phyloP scores from a whole-genome alignment of 2,888 invertebrate species.

The Stenodera caucasica region DNA sequence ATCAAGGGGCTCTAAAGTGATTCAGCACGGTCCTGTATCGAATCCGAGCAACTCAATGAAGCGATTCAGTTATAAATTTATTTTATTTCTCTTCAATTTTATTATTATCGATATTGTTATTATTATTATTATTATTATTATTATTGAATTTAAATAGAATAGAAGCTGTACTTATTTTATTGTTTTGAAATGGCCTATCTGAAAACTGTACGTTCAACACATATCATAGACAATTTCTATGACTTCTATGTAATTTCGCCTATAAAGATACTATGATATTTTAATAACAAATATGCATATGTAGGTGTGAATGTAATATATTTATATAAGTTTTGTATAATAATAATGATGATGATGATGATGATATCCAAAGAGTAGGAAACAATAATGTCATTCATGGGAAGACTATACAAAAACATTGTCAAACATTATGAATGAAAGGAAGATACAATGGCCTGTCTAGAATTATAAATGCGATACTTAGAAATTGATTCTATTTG shows the following conservation, averaged over 20 bases:
- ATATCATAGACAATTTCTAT: constrained; percentile 4
- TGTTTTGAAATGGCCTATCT: neutral
- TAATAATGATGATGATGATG: neutral
- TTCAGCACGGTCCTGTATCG: too few relatives aligned
- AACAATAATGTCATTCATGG: constrained; percentile 46
- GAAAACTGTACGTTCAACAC: neutral
- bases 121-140: neutral
- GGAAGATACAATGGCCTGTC: constrained; percentile 51
- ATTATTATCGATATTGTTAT: neutral
- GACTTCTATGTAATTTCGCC: neutral
- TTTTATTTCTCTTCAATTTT: neutral
- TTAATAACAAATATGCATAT: neutral
- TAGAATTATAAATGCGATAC: constrained; percentile 50
- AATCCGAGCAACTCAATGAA: neutral
- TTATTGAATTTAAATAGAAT: constrained; percentile 3
- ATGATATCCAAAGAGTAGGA: constrained; percentile 27
- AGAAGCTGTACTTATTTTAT: neutral
- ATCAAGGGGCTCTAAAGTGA: too few relatives aligned
- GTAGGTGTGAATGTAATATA: neutral
- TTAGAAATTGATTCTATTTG: constrained; percentile 44
- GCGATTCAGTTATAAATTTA: neutral
- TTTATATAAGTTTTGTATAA: neutral
- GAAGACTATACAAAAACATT: constrained; percentile 43
- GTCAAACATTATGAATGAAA: constrained; percentile 51
- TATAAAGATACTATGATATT: neutral